These are phyloP conservation scores for Pollenia amentaria DNA, from an alignment of 2,888 invertebrate genomes.

Conservation along the genomic window DNA sequence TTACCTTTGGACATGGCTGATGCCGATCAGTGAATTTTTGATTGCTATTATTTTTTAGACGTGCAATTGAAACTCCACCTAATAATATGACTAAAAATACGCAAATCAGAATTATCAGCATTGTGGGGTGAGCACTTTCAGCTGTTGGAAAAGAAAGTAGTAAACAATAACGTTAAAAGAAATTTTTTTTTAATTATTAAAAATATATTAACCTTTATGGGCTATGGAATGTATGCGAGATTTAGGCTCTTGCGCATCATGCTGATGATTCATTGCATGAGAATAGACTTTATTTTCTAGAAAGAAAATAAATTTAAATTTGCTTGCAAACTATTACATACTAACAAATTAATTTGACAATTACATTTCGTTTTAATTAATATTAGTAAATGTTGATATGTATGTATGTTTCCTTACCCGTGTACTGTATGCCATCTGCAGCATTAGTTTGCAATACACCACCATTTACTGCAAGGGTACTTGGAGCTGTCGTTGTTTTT, in stretches of 20 bases:
- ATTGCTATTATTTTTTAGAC: conserved; percentile 81
- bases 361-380: too few relatives aligned
- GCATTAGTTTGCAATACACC: conserved; percentile 41
- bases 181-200: not conserved
- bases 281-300: conserved; percentile 85
- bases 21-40: conserved; percentile 82
- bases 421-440: conserved; percentile 42
- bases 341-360: too few relatives aligned
- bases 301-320: conserved; percentile 46
- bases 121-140: conserved; percentile 83
- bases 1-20: conserved; percentile 84
- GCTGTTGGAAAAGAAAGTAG: conserved; percentile 74
- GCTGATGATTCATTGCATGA: conserved; percentile 83
- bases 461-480: conserved; percentile 29
- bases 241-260: conserved; percentile 83
- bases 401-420: conserved; percentile 7
- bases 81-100: conserved; percentile 83
- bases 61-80: conserved; percentile 83
- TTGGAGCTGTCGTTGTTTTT: conserved; percentile 58
- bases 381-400: too few relatives aligned
- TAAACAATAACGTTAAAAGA: not conserved
- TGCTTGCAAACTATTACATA: too few relatives aligned
- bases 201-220: conserved; percentile 79
- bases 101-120: conserved; percentile 84
- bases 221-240: conserved; percentile 81